Conservation (phyloP, 2,113 vertebrate species). For the Callipepla squamata region DNA sequence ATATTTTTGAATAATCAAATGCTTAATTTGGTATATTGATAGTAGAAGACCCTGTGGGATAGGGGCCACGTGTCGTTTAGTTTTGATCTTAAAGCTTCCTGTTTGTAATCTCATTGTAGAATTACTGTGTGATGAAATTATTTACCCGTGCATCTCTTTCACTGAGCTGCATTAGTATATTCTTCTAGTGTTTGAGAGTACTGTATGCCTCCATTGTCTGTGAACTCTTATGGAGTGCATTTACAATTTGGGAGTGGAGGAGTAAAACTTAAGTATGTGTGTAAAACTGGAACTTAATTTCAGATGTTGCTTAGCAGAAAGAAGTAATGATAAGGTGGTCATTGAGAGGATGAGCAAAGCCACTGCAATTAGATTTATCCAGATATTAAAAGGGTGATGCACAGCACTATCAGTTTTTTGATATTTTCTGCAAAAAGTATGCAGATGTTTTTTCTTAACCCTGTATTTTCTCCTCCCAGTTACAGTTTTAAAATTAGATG, state of each 20-base stretch:
- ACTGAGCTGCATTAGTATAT: background rate
- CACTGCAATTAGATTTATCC: background rate
- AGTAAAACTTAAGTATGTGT: background rate
- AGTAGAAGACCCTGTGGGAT: background rate
- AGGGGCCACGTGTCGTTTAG: background rate
- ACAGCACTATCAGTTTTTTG: background rate
- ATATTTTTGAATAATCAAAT: background rate
- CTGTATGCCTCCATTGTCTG: background rate
- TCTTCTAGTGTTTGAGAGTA: accelerated
- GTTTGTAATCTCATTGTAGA: background rate
- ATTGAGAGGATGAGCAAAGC: background rate
- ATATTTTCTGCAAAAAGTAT: background rate
- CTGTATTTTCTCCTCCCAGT: background rate
- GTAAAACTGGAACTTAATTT: background rate
- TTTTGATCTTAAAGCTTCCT: background rate
- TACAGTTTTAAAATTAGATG: background rate
- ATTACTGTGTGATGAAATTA: background rate
- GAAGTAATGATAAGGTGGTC: background rate
- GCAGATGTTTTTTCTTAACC: background rate
- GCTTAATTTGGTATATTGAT: background rate
- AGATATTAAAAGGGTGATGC: background rate
- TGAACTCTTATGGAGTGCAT: background rate
- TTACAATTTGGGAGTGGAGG: background rate
- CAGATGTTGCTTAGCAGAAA: background rate
- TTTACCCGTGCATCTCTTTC: background rate